phyloP scores from a whole-genome alignment of 2,797 vertebrate genomes.

The Anomalospiza imberbis region DNA sequence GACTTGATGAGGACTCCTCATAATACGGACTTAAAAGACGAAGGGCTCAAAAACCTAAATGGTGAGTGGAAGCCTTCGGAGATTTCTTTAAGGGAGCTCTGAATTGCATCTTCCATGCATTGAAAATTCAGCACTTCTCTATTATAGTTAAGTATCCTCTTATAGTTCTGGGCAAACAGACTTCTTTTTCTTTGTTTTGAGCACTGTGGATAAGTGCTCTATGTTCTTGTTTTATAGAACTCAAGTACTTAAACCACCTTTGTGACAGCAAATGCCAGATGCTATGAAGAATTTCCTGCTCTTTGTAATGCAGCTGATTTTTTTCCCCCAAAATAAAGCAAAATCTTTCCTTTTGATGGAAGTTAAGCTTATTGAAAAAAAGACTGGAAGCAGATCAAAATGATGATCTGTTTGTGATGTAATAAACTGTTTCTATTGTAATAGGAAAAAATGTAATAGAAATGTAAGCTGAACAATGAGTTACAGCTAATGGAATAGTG shows the following conservation, averaged over 20 bases:
- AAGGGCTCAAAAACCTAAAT: accelerated
- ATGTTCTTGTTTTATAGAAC: not conserved
- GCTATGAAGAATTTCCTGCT: not conserved
- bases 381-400: not conserved
- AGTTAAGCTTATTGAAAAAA: not conserved
- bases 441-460: not conserved
- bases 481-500: not conserved
- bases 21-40: not conserved
- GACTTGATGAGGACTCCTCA: not conserved
- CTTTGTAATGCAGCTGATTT: not conserved
- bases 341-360: not conserved
- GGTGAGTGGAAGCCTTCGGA: not conserved
- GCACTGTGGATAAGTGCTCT: not conserved
- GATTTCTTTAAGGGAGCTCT: not conserved
- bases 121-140: not conserved
- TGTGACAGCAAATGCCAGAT: not conserved
- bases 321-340: not conserved
- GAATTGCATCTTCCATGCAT: not conserved
- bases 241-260: not conserved
- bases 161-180: not conserved
- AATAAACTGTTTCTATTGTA: not conserved
- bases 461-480: not conserved
- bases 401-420: not conserved
- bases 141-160: not conserved
- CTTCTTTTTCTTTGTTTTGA: not conserved